Percentiles rank a stretch among this genome's conserved stretches.
These are phyloP conservation scores for Copidosoma floridanum DNA, from an alignment of 1,140 invertebrate species.

Conservation along the genomic window DNA sequence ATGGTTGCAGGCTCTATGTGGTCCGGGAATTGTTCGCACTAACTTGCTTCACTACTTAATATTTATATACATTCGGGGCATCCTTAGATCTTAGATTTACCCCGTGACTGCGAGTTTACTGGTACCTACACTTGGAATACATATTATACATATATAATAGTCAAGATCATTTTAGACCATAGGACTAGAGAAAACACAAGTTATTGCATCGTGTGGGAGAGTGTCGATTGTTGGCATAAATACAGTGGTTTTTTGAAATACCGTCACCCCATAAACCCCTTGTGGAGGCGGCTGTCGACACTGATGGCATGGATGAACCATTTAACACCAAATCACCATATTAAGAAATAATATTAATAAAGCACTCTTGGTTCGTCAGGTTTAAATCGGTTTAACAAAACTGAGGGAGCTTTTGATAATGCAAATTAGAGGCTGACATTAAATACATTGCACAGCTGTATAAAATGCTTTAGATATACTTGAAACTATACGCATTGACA, in stretches of 20 bases:
- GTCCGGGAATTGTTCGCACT: conserved; percentile 47
- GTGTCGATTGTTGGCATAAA: no score
- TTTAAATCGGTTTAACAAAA: conserved; percentile 23
- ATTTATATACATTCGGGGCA: no score
- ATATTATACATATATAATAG: no score
- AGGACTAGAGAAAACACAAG: no score
- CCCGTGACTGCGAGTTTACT: not conserved
- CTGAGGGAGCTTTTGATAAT: conserved; percentile 36
- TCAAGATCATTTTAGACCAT: conserved; percentile 5
- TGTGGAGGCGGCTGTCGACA: conserved; percentile 9
- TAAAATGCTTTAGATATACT: conserved; percentile 37
- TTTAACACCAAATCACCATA: conserved; percentile 16
- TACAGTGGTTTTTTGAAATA: no score
- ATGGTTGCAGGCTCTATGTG: no score
- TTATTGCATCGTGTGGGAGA: no score
- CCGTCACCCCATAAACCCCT: no score
- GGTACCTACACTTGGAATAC: not conserved
- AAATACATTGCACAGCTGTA: conserved; percentile 40
- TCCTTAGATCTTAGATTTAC: conserved; percentile 22
- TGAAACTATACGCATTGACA: not conserved
- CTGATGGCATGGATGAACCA: conserved; percentile 16
- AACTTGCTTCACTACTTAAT: conserved; percentile 43
- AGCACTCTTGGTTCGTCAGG: conserved; percentile 24
- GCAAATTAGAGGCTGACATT: conserved; percentile 32
- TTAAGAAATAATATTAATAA: conserved; percentile 23